Conservation (phyloP, 2,888 invertebrate genomes). For the Cybosia mesomella region DNA sequence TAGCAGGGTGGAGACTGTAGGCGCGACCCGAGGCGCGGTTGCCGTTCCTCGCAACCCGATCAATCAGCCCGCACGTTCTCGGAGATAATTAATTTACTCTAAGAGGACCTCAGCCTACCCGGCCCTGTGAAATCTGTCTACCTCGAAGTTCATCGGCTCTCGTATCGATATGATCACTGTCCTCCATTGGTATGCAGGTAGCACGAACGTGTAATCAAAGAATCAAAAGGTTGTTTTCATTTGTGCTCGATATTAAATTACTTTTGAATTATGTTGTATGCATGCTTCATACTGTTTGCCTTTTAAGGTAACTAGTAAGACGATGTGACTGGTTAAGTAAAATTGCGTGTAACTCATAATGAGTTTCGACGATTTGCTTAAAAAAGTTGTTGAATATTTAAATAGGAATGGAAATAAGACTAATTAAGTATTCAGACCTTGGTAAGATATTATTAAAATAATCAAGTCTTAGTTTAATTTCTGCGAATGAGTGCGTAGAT, state of each 20-base stretch:
- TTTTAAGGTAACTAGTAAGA: slow-evolving; percentile 5
- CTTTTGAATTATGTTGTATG: slow-evolving; percentile 10
- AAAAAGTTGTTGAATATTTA: background rate
- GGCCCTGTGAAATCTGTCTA: slow-evolving; percentile 12
- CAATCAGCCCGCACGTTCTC: slow-evolving; percentile 69
- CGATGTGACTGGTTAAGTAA: background rate
- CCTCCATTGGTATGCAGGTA: slow-evolving; percentile 49
- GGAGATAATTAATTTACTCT: slow-evolving; percentile 73
- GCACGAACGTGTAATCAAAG: slow-evolving; percentile 28
- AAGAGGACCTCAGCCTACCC: slow-evolving; percentile 41
- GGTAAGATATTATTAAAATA: background rate
- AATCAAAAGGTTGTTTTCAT: slow-evolving; percentile 30
- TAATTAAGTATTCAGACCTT: background rate
- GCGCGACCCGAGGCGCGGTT: slow-evolving; percentile 63
- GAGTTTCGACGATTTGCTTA: background rate
- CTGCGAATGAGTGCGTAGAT: slow-evolving; percentile 2
- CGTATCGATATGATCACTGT: slow-evolving; percentile 50
- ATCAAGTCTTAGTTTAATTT: background rate
- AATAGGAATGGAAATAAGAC: background rate
- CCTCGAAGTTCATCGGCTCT: slow-evolving; percentile 30
- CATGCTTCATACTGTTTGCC: slow-evolving; percentile 12
- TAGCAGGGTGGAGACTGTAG: slow-evolving; percentile 61
- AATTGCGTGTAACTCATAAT: slow-evolving; percentile 1
- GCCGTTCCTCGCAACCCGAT: slow-evolving; percentile 56
- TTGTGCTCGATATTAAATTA: slow-evolving; percentile 34